These are phyloP conservation scores for Neoitamus cyanurus DNA, from an alignment of 2,888 invertebrate species.

Conservation along the genomic window DNA sequence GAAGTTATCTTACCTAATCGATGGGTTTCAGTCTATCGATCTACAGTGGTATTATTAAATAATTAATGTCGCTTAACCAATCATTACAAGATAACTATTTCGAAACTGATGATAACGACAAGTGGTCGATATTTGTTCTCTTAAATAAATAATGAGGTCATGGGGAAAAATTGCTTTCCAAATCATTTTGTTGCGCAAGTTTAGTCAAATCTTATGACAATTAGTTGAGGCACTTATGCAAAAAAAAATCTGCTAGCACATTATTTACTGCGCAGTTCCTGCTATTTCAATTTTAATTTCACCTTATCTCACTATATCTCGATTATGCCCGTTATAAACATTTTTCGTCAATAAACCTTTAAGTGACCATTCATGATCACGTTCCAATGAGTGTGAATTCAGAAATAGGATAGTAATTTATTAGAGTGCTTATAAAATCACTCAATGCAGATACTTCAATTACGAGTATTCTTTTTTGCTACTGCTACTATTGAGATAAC, in stretches of 20 bases:
- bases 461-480: no score
- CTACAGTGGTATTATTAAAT: not conserved
- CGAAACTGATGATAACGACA: not conserved
- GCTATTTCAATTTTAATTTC: not conserved
- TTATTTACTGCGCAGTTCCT: not conserved
- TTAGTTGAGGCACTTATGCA: not conserved
- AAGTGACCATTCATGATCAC: not conserved
- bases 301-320: not conserved
- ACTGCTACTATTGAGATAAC: no score
- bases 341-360: not conserved
- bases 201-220: not conserved
- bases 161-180: not conserved
- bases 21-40: not conserved
- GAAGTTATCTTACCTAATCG: not conserved
- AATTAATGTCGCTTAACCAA: not conserved
- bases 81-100: not conserved
- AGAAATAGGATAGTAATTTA: not conserved
- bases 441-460: no score
- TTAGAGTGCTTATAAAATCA: not conserved
- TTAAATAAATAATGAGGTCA: not conserved
- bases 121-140: not conserved
- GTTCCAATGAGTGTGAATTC: not conserved
- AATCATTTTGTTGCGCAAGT: not conserved
- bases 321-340: no score
- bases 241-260: not conserved